A percentile compares a stretch with the other conserved stretches of the same genome.
Conservation (phyloP, 1,140 invertebrate genomes). For the Drosophila sucinea region DNA sequence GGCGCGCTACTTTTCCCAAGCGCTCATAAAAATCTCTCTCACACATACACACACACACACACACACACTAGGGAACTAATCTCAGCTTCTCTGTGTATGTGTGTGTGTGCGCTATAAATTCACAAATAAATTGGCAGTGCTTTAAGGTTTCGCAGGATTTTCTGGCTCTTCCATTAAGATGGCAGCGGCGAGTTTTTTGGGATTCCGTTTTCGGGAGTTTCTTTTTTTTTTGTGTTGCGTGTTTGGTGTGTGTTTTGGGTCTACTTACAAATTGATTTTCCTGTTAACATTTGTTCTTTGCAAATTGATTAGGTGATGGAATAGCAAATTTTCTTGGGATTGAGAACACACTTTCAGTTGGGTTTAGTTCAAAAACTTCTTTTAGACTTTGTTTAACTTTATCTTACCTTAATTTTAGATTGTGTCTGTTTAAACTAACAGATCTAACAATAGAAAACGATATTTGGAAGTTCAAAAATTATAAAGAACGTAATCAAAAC, state of each 20-base stretch:
- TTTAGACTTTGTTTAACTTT: no score
- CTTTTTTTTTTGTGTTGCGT: neutral
- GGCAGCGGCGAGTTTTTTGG: conserved; percentile 38
- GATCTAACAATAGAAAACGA: no score
- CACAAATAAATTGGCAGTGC: conserved; percentile 55
- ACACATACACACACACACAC: conserved; percentile 28
- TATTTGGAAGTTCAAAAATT: no score
- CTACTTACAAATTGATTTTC: conserved; percentile 12
- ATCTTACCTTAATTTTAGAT: no score
- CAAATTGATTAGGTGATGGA: conserved; percentile 19
- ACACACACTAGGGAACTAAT: conserved; percentile 46
- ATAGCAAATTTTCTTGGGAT: neutral
- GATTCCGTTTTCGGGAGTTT: conserved; percentile 5
- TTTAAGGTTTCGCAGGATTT: conserved; percentile 34
- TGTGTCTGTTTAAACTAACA: no score
- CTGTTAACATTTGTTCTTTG: conserved; percentile 12
- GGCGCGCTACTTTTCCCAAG: conserved; percentile 25
- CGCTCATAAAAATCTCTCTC: conserved; percentile 44
- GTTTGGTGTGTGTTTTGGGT: conserved; percentile 6
- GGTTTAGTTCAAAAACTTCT: no score
- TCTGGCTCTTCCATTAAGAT: conserved; percentile 19
- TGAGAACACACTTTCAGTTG: neutral
- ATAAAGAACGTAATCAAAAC: no score
- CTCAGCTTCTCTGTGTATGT: conserved; percentile 35
- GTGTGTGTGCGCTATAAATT: conserved; percentile 57